Conservation (phyloP, 2,888 invertebrate species). For the Parnassius mnemosyne region DNA sequence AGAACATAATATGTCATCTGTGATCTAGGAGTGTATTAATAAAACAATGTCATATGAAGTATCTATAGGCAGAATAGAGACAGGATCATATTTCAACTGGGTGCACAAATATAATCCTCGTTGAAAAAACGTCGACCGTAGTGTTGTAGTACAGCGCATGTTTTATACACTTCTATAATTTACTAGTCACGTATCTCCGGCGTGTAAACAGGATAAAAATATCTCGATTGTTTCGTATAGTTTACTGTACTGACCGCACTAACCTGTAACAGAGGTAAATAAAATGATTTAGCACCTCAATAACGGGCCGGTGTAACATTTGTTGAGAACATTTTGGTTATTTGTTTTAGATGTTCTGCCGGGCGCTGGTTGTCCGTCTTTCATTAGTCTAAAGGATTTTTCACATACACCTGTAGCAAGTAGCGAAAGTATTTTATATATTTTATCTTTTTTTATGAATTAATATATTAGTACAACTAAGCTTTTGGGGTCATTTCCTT, state of each 20-base stretch:
- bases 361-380: conserved; percentile 65
- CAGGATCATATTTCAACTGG: conserved; percentile 6
- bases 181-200: conserved; percentile 40
- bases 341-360: conserved; percentile 65
- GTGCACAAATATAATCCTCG: conserved; percentile 12
- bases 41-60: conserved; percentile 19
- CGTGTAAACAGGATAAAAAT: conserved; percentile 60
- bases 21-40: conserved; percentile 18
- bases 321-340: conserved; percentile 68
- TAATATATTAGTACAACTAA: too few relatives aligned
- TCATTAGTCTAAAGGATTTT: conserved; percentile 43
- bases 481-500: too few relatives aligned
- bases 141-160: conserved; percentile 9
- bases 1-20: conserved; percentile 18
- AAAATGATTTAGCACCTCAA: conserved; percentile 75
- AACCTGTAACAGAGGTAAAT: conserved; percentile 71
- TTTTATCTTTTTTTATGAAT: too few relatives aligned
- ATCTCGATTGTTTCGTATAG: conserved; percentile 64
- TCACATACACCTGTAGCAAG: conserved; percentile 23
- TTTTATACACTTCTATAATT: conserved; percentile 34
- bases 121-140: conserved; percentile 1
- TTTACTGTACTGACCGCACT: conserved; percentile 62
- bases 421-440: neutral
- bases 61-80: conserved; percentile 10
- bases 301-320: conserved; percentile 62